Evolutionary conservation across 92 coral and sea anemone species (phyloP).

Genomic region (Muricea muricata): DNA sequence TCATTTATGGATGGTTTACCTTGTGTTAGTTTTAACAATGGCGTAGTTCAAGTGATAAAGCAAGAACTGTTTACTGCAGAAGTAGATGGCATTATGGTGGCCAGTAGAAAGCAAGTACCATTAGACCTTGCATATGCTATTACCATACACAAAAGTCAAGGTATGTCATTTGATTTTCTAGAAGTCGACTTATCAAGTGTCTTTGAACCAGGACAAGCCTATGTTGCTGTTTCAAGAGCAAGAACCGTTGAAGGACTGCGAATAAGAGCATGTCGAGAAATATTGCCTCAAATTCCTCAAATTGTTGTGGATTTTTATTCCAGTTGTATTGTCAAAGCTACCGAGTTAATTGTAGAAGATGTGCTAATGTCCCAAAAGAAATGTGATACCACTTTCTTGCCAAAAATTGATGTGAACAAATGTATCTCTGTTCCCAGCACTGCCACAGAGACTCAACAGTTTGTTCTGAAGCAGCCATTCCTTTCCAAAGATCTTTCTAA

Average conservation of each 20-base stretch:
- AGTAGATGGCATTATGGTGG: constrained; percentile 6
- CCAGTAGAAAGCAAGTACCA: constrained; percentile 22
- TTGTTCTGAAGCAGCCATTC: background rate
- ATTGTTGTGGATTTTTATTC: constrained; percentile 26
- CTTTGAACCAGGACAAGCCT: constrained; percentile 48
- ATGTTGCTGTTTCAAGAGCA: constrained; percentile 56
- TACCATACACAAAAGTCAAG: constrained; percentile 54
- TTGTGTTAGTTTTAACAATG: constrained; percentile 31
- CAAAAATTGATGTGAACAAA: background rate
- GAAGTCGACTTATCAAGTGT: constrained; percentile 34
- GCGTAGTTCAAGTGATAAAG: background rate
- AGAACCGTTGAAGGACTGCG: constrained; percentile 1
- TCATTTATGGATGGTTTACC: constrained; percentile 27
- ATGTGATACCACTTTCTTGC: background rate
- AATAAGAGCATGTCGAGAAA: constrained; percentile 12
- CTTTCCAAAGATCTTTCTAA: background rate
- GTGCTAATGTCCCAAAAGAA: background rate
- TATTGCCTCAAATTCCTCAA: background rate
- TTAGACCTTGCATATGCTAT: constrained; percentile 46
- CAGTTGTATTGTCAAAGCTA: background rate
- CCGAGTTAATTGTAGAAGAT: background rate
- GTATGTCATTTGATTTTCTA: constrained; percentile 40
- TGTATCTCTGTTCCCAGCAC: constrained; percentile 5
- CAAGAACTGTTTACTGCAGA: constrained; percentile 34
- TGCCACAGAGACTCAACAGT: background rate